Percentiles rank a stretch among this genome's conserved stretches.
phyloP scores from a whole-genome alignment of 2,797 vertebrate species.

The Oryzias sinensis region DNA sequence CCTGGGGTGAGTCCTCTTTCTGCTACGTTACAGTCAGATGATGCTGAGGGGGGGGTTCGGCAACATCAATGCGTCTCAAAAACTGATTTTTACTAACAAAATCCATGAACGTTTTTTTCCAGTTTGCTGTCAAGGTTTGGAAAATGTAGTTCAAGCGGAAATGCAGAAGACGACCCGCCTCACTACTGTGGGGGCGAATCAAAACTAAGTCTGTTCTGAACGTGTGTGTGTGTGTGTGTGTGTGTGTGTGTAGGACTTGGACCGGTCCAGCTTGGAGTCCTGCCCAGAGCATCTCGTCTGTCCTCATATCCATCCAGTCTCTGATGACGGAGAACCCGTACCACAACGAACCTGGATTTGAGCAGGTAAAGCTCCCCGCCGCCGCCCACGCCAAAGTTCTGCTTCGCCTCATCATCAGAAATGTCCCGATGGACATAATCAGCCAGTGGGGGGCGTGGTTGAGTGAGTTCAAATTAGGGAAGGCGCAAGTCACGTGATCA shows the following conservation, averaged over 20 bases:
- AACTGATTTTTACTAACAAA: too few species aligned
- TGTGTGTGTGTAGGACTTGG: conserved; percentile 85
- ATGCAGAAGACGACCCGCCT: too few species aligned
- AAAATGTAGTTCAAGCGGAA: too few species aligned
- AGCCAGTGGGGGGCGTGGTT: too few species aligned
- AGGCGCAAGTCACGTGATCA: too few species aligned
- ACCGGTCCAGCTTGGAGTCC: conserved; percentile 98
- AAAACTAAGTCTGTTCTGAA: not conserved
- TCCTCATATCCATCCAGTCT: conserved; percentile 99
- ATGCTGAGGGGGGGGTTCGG: too few species aligned
- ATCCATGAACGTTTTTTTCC: too few species aligned
- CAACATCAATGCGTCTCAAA: too few species aligned
- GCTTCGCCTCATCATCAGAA: not conserved
- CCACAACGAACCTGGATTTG: conserved; percentile 97
- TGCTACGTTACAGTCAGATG: too few species aligned
- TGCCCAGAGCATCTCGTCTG: conserved; percentile 97
- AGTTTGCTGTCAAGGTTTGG: too few species aligned
- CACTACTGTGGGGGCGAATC: too few species aligned
- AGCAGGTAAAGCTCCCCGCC: conserved; percentile 81
- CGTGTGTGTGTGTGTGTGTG: conserved; percentile 17
- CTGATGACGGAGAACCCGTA: conserved; percentile 99
- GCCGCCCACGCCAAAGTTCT: not conserved
- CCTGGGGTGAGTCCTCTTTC: conserved; percentile 83
- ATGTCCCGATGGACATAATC: not conserved
- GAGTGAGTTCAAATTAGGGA: too few species aligned